These are phyloP conservation scores for Chaunax sp. DNA, from an alignment of 2,797 vertebrate species.

Conservation along the genomic window DNA sequence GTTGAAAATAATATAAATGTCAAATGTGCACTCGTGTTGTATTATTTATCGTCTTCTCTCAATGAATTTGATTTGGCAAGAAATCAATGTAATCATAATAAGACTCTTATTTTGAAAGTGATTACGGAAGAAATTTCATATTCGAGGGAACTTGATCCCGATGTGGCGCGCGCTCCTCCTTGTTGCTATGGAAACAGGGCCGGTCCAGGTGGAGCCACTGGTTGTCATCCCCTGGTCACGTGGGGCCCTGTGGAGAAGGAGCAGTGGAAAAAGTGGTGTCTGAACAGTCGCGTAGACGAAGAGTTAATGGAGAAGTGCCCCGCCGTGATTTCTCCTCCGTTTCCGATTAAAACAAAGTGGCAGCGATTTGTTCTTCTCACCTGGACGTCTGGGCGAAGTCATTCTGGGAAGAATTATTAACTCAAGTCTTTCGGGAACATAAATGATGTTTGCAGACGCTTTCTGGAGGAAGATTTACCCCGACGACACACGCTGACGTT, in stretches of 20 bases:
- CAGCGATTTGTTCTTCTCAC: background rate
- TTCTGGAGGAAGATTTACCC: background rate
- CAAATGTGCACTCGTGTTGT: no score
- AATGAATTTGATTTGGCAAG: no score
- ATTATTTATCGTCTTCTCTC: no score
- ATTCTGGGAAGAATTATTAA: background rate
- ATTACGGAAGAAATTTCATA: background rate
- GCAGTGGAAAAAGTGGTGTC: conserved; percentile 72
- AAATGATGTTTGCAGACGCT: conserved; percentile 8
- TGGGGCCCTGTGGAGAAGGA: conserved; percentile 81
- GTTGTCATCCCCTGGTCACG: conserved; percentile 85
- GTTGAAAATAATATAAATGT: no score
- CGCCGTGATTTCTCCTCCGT: background rate
- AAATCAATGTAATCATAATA: no score
- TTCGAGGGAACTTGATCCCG: background rate
- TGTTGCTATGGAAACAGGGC: conserved; percentile 85
- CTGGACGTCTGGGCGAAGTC: background rate
- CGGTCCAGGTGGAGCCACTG: conserved; percentile 84
- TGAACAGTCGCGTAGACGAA: conserved; percentile 24
- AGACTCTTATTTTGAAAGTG: background rate
- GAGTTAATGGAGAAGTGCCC: conserved; percentile 14
- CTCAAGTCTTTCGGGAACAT: background rate
- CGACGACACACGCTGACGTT: background rate
- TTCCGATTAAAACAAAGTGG: background rate
- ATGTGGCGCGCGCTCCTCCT: conserved; percentile 47